Evolutionary conservation across 2,113 vertebrate genomes (phyloP).

Genomic region (Andinoacara biseriatus): DNA sequence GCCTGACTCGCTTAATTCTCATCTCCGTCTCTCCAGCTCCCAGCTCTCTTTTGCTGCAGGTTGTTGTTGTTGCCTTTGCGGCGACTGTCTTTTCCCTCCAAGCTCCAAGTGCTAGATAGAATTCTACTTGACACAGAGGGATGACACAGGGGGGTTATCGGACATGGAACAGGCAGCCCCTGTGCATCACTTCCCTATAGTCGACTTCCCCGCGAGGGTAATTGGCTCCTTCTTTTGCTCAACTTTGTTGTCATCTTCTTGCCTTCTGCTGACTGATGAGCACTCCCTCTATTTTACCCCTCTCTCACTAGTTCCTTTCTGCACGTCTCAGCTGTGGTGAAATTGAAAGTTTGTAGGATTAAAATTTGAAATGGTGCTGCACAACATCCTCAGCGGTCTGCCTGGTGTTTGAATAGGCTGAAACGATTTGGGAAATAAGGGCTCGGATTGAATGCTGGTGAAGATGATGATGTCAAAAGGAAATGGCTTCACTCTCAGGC

Average conservation of each 20-base stretch:
- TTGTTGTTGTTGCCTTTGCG: conserved; percentile 54
- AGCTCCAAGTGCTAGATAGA: conserved; percentile 47
- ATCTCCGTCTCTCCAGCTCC: conserved; percentile 30
- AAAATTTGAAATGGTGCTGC: conserved; percentile 32
- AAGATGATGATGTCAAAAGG: conserved; percentile 49
- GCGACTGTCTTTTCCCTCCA: conserved; percentile 37
- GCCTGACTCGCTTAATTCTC: conserved; percentile 48
- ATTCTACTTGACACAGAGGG: conserved; percentile 50
- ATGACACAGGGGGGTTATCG: conserved; percentile 67
- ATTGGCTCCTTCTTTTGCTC: conserved; percentile 63
- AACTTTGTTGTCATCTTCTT: conserved; percentile 16
- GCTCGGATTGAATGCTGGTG: conserved; percentile 4
- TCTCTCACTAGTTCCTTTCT: conserved; percentile 6
- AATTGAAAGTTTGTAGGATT: conserved; percentile 62
- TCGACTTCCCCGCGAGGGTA: conserved; percentile 45
- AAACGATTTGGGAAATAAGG: conserved; percentile 22
- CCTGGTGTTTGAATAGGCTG: conserved; percentile 1
- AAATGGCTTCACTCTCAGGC: conserved; percentile 35
- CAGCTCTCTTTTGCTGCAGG: conserved; percentile 38
- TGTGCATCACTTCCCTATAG: background rate
- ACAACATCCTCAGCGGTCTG: conserved; percentile 27
- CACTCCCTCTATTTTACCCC: conserved; percentile 13
- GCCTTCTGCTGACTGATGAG: conserved; percentile 49
- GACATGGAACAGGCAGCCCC: conserved; percentile 51
- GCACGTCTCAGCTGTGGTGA: conserved; percentile 18